Percentiles rank a stretch among this genome's conserved stretches.
These are phyloP conservation scores for Chaunax sp. DNA, from an alignment of 2,797 vertebrate genomes.

Conservation along the genomic window DNA sequence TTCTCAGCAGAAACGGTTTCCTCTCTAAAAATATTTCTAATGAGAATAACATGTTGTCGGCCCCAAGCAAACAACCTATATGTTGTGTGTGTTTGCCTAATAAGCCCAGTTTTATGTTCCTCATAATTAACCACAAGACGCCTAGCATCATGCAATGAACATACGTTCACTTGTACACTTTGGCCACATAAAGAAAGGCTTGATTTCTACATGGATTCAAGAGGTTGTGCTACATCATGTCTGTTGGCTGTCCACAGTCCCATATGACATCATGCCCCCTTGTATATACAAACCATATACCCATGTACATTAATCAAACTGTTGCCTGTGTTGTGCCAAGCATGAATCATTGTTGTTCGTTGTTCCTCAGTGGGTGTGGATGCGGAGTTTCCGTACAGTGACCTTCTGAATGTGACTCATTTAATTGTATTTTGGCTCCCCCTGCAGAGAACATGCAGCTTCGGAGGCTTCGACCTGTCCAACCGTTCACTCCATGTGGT, in stretches of 20 bases:
- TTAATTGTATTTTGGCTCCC: constrained; percentile 60
- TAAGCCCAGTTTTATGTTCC: no score
- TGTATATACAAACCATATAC: constrained; percentile 49
- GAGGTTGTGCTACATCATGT: constrained; percentile 67
- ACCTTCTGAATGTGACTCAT: constrained; percentile 49
- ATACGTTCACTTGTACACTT: constrained; percentile 1
- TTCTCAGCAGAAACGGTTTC: constrained; percentile 45
- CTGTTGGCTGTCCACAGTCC: constrained; percentile 66
- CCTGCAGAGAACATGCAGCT: constrained; percentile 96
- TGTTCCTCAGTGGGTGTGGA: constrained; percentile 55
- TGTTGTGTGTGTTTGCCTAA: constrained; percentile 47
- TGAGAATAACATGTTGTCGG: constrained; percentile 22
- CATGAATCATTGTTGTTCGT: constrained; percentile 80
- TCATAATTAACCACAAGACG: constrained; percentile 46
- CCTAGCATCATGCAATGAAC: constrained; percentile 24
- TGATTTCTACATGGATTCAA: constrained; percentile 11
- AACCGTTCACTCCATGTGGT: constrained; percentile 94
- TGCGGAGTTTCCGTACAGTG: constrained; percentile 19
- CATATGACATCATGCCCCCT: constrained; percentile 66
- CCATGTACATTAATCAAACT: constrained; percentile 68
- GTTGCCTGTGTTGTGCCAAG: constrained; percentile 70
- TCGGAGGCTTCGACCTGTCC: constrained; percentile 97
- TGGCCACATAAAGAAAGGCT: constrained; percentile 49
- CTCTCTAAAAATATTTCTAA: constrained; percentile 30
- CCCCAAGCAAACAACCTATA: constrained; percentile 17